Evolutionary conservation across 2,797 vertebrate species (phyloP), one percentile per base, ranked within the genome.

Genomic region (Phoeniculus purpureus): DNA sequence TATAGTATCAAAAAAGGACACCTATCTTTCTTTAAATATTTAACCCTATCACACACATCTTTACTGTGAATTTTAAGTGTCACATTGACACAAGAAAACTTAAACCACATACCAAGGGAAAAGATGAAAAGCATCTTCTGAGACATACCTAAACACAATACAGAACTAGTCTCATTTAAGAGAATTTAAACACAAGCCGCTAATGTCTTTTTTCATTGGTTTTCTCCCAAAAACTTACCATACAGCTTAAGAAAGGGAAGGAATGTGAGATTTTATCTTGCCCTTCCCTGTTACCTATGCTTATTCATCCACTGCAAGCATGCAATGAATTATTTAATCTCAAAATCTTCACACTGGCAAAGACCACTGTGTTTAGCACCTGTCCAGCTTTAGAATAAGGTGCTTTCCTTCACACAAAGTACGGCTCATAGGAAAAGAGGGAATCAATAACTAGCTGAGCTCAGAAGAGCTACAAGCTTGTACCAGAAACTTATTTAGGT

Each of bases 21-120:
- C 0, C 0, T 15, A 71, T 48, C 43, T 61, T 48, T 68, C 55
- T 66, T 79, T 91, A 94, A 92, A 87, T 90, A 93, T 93, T 92
- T 90, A 77, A 92, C 64, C 78, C 62, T 78, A 86, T 40, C 90
- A 72, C 75, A 55, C 3, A 16, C 64, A 84, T 64, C 85, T 77
- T 61, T n/a, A 23, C 21, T 1, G 1, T 50, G 25, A 89, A 70
- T 32, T 20, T 43, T 77, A 86, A 81, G 27, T 15, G 22, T 37
- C 81, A 76, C 40, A 79, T 3, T 29, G 58, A 87, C 34, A 40
- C 47, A 84, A 68, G 80, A 80, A 43, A 92, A 54, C 47, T 51
- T 85, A 40, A 70, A 75, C 27, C 25, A 79, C 12, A 17, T 47
- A 87, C 27, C 77, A 81, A 50, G 75, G 31, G 32, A 72, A 91